These are phyloP conservation scores for Geotrypetes seraphini DNA, from an alignment of 2,797 vertebrate genomes.

Conservation along the genomic window DNA sequence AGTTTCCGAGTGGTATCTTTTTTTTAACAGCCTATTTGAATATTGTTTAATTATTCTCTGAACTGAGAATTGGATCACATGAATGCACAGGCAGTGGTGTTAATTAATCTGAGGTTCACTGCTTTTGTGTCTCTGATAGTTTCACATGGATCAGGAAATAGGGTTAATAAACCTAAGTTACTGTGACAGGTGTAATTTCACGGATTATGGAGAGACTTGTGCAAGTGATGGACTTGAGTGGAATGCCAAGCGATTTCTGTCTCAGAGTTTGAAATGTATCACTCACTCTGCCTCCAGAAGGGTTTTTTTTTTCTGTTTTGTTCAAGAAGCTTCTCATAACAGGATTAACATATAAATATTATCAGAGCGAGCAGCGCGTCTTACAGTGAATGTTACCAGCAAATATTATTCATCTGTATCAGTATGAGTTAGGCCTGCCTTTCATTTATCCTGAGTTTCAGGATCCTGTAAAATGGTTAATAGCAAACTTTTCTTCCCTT, in stretches of 20 bases:
- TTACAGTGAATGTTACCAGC: conserved; percentile 27
- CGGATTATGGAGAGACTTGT: conserved; percentile 50
- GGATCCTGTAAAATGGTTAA: too few species aligned
- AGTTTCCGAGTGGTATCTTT: conserved; percentile 3
- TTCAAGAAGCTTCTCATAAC: conserved; percentile 9
- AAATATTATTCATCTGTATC: conserved; percentile 23
- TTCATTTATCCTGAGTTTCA: conserved; percentile 13
- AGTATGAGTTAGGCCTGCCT: conserved; percentile 29
- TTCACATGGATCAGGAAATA: conserved; percentile 57
- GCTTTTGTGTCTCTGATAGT: conserved; percentile 51
- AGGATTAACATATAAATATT: conserved; percentile 37
- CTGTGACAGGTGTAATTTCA: conserved; percentile 79
- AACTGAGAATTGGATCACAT: conserved; percentile 41
- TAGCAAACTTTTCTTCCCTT: too few species aligned
- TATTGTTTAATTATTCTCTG: conserved; percentile 52
- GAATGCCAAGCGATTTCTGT: neutral
- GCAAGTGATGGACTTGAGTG: conserved; percentile 13
- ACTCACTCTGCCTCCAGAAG: conserved; percentile 22
- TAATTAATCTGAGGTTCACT: conserved; percentile 63
- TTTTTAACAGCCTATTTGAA: conserved; percentile 23
- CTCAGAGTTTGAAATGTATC: conserved; percentile 6
- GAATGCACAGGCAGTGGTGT: conserved; percentile 40
- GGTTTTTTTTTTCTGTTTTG: too few species aligned
- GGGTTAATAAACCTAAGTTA: conserved; percentile 63
- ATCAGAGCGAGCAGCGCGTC: conserved; percentile 30